Percentiles rank a stretch among this genome's conserved stretches.
phyloP scores from a whole-genome alignment of 2,113 vertebrate species.

The Myiagra hebetior region DNA sequence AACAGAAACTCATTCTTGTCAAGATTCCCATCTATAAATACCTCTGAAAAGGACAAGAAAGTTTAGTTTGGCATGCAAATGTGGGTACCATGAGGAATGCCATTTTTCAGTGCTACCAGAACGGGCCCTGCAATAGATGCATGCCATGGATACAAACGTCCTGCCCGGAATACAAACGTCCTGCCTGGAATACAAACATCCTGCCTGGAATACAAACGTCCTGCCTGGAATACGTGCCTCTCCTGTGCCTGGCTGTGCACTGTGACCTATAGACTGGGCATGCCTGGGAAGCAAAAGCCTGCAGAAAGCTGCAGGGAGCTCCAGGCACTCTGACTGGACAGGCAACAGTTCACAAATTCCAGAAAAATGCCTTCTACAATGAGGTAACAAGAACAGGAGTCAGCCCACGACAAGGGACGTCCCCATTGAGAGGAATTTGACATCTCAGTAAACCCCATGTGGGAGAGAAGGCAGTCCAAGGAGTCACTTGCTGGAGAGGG shows the following conservation, averaged over 20 bases:
- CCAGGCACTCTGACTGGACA: background rate
- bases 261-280: background rate
- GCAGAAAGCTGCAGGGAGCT: background rate
- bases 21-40: slow-evolving; percentile 78
- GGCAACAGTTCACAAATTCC: background rate
- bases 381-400: background rate
- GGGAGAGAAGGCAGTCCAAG: background rate
- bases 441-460: background rate
- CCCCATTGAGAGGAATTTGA: background rate
- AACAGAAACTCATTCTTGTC: slow-evolving; percentile 68
- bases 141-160: background rate
- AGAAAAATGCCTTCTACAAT: background rate
- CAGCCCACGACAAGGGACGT: background rate
- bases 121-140: background rate
- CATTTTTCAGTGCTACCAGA: slow-evolving; percentile 55
- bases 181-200: background rate
- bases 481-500: background rate
- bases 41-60: slow-evolving; percentile 61
- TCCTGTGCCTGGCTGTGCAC: background rate
- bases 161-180: background rate
- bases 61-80: slow-evolving; percentile 68
- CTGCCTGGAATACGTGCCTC: background rate
- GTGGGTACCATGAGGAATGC: slow-evolving; percentile 54
- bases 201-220: background rate
- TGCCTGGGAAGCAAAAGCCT: background rate